Evolutionary conservation across 2,113 vertebrate species (phyloP), one percentile per base, ranked within the genome.

Genomic region (Leucoraja erinaceus): DNA sequence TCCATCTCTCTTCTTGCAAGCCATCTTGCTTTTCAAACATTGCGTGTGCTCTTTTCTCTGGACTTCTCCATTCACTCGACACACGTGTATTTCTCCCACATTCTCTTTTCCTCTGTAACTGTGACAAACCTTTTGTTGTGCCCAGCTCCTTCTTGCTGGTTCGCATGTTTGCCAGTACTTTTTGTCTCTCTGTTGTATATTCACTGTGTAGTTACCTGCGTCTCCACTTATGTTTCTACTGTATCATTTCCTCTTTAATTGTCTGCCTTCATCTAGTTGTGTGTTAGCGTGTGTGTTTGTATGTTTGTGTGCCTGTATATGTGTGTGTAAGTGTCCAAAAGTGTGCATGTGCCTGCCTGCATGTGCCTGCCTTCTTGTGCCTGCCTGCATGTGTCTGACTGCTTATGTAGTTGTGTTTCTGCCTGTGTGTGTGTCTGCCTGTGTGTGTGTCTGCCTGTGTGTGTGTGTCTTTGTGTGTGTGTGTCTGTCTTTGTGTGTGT

Each of bases 201-300:
- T 68, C 66, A 10, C 66, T 68, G 66, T 0, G 18, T 20, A 72
- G 70, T 72, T 72, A 22, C 22, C 93, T 91, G 93, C 93, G 86
- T 83, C 33, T 93, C 93, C 94, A 93, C 68, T 94, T 94, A 94
- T 94, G 94, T 95, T 94, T 94, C 94, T 86, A 93, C 76, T 31
- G 79, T 61, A 3, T 81, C 86, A 68, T 68, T 16, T 68, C 66
- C 66, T 68, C 11, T 66, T 66, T 14, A 66, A 14, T 68, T 93
- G 38, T 94, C 93, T 78, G 94, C 93, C 93, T 94, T 94, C 93
- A 94, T 93, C 84, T 93, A 0, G 93, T 25, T 94, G 93, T 93
- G 38, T 93, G 38, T 47, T 47, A 47, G 38, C 38, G 38, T 47
- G 38, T 47, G 38, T 47, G 38, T 47, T 47, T 47, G 38, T 3